Evolutionary conservation across 1,140 invertebrate species (phyloP).

Genomic region (Sogatella furcifera): DNA sequence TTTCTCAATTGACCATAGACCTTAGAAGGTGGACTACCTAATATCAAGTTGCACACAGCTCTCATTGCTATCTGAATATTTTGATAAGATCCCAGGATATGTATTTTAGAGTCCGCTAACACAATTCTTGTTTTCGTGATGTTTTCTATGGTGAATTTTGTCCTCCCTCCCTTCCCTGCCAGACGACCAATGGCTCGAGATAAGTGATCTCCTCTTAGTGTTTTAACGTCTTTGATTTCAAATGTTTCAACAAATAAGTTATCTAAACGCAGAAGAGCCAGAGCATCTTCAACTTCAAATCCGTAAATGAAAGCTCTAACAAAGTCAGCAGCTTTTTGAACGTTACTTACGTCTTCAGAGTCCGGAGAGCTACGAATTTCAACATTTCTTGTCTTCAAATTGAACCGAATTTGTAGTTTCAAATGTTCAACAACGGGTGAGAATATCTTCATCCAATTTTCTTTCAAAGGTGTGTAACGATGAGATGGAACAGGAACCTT

Average conservation of each 20-base stretch:
- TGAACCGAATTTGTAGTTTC: constrained; percentile 88
- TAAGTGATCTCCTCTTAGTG: constrained; percentile 89
- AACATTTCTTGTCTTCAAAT: constrained; percentile 82
- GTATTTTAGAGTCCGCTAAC: constrained; percentile 90
- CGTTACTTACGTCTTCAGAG: constrained; percentile 76
- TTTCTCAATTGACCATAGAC: constrained; percentile 88
- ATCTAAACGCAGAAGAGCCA: constrained; percentile 89
- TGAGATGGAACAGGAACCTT: constrained; percentile 56
- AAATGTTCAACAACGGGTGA: constrained; percentile 92
- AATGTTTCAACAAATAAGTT: constrained; percentile 97
- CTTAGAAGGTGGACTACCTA: constrained; percentile 92
- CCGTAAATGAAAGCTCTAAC: constrained; percentile 92
- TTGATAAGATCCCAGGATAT: constrained; percentile 95
- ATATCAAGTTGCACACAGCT: constrained; percentile 94
- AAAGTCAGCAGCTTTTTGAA: constrained; percentile 98
- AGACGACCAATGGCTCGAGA: constrained; percentile 90
- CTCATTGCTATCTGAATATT: constrained; percentile 92
- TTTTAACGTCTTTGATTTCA: constrained; percentile 95
- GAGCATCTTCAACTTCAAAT: constrained; percentile 95
- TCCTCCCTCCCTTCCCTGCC: constrained; percentile 94
- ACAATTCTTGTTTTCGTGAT: constrained; percentile 98
- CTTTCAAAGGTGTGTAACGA: constrained; percentile 86
- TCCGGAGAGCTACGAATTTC: constrained; percentile 68
- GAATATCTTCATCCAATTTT: constrained; percentile 96
- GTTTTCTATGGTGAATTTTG: constrained; percentile 98